Percentiles rank a stretch among this genome's conserved stretches.
Evolutionary conservation across 2,888 invertebrate genomes (phyloP).

Genomic region (Brenthis ino): DNA sequence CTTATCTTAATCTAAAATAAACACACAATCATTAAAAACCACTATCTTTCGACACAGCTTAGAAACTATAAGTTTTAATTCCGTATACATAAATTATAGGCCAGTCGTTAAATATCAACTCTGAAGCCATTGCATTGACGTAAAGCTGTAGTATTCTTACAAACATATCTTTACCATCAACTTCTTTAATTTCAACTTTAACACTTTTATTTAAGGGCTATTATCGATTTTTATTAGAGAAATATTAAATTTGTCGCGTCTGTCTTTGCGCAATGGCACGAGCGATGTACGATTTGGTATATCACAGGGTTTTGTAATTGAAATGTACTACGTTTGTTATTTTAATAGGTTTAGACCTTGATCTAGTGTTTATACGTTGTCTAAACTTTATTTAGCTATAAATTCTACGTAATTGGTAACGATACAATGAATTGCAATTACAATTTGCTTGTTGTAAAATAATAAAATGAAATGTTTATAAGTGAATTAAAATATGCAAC

Average conservation of each 20-base stretch:
- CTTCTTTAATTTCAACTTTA: conserved; percentile 45
- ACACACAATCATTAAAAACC: conserved; percentile 52
- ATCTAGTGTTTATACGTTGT: conserved; percentile 28
- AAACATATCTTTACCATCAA: conserved; percentile 45
- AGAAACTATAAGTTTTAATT: conserved; percentile 69
- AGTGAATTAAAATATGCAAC: no score
- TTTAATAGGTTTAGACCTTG: conserved; percentile 27
- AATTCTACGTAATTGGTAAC: conserved; percentile 4
- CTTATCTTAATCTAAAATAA: conserved; percentile 40
- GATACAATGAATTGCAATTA: conserved; percentile 7
- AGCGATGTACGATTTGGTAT: conserved; percentile 44
- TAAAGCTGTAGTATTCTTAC: conserved; percentile 62
- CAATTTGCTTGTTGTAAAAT: not conserved
- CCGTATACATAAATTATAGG: conserved; percentile 70
- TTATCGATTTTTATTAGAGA: conserved; percentile 41
- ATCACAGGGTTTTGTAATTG: conserved; percentile 35
- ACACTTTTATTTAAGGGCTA: conserved; percentile 43
- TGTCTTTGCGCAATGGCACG: conserved; percentile 64
- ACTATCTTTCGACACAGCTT: conserved; percentile 57
- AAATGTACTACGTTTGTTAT: conserved; percentile 29
- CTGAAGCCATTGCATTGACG: conserved; percentile 70
- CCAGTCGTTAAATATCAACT: conserved; percentile 75
- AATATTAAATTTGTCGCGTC: conserved; percentile 45
- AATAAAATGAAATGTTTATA: no score
- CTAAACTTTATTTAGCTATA: conserved; percentile 10